These are phyloP conservation scores for Epinotia bilunana DNA, from an alignment of 2,888 invertebrate genomes.

Conservation along the genomic window DNA sequence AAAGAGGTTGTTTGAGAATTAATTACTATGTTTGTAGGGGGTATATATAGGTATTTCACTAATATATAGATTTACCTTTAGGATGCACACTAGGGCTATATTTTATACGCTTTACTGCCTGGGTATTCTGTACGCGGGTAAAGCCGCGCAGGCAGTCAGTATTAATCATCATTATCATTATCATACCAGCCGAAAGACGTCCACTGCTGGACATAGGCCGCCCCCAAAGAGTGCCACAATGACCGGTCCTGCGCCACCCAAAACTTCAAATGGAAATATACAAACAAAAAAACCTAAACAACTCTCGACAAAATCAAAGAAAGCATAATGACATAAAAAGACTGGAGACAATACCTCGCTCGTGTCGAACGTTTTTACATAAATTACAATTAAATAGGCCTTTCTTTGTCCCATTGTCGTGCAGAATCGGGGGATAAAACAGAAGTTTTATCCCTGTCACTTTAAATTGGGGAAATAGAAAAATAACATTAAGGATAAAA, in stretches of 20 bases:
- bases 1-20: too few relatives aligned
- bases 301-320: slow-evolving; percentile 11
- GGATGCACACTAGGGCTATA: too few relatives aligned
- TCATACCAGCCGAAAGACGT: too few relatives aligned
- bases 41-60: too few relatives aligned
- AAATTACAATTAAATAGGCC: slow-evolving; percentile 43
- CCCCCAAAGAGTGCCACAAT: too few relatives aligned
- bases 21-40: too few relatives aligned
- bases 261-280: background rate
- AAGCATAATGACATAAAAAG: slow-evolving; percentile 39
- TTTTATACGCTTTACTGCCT: too few relatives aligned
- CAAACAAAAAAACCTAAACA: background rate
- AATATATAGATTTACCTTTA: too few relatives aligned
- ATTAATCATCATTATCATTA: too few relatives aligned
- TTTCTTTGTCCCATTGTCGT: slow-evolving; percentile 39
- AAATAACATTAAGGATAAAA: background rate
- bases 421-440: slow-evolving; percentile 19
- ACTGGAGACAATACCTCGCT: background rate
- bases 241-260: too few relatives aligned
- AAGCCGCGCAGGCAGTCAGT: background rate
- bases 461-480: slow-evolving; percentile 13
- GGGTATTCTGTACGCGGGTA: too few relatives aligned
- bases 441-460: slow-evolving; percentile 18
- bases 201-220: too few relatives aligned
- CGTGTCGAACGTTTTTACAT: slow-evolving; percentile 38